Evolutionary conservation across 2,888 invertebrate genomes (phyloP), one percentile per base, ranked within the genome.

Genomic region (Liopterus haemorrhoidalis): DNA sequence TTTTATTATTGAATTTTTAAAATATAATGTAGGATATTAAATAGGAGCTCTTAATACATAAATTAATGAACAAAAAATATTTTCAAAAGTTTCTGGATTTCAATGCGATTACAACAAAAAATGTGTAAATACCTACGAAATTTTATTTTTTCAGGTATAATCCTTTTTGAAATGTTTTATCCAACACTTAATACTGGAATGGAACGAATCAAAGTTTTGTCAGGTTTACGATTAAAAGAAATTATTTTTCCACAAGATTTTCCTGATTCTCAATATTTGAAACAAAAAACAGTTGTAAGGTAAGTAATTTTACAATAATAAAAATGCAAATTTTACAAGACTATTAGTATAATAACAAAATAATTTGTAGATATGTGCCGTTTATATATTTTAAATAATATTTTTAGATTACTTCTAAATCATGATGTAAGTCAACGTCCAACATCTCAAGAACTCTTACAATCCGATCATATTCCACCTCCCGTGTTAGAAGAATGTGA

Each of bases 161-260:
- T 96, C 51, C 78, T 95, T 53, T 95, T 93, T 59, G 93, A 93
- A 72, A 97, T 99, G 95, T 89, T 87, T 58, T 88, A 89, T 62
- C 81, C 79, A 11, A 85, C 91, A 0, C 72, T 93, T 31, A 71
- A 71, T 1, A 96, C 95, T 0, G 83, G 81, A 24, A 95, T 94
- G 89, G 97, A 97, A 66, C 72, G 96, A 48, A 82, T 83, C 12
- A 77, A 81, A 57, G 78, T 91, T 3, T 72, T 99, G 22, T 73
- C 77, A 1, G 79, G 80, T 41, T 62, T 96, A 22, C 72, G 96
- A 38, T 72, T 71, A 8, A 74, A 78, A 32, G 78, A 83, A 11
- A 78, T 88, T 6, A 59, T 71, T 3, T 73, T 95, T 54, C 94
- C 94, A 0, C 63, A 74, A 0, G 76, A 79, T 51, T 85, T 88